phyloP scores from a whole-genome alignment of 1,140 invertebrate species.

The Drosophila bocqueti region DNA sequence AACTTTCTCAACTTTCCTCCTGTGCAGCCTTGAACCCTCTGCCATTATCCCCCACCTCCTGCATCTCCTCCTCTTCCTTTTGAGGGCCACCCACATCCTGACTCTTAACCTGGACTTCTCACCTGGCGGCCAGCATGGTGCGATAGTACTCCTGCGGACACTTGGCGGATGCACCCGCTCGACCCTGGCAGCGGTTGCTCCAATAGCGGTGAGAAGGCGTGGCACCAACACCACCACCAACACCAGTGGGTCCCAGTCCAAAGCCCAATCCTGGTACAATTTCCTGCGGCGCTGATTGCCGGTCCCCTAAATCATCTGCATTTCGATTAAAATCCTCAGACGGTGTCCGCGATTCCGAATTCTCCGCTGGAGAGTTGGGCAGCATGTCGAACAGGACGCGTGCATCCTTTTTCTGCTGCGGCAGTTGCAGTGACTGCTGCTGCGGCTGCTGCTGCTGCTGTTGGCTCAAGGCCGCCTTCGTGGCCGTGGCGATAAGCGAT shows the following conservation, averaged over 20 bases:
- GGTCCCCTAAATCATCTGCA: constrained; percentile 70
- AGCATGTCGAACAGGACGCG: constrained; percentile 75
- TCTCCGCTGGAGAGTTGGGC: constrained; percentile 48
- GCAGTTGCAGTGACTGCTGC: constrained; percentile 26
- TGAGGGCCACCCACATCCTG: constrained; percentile 59
- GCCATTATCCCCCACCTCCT: background rate
- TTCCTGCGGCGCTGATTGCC: constrained; percentile 77
- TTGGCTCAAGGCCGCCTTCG: constrained; percentile 76
- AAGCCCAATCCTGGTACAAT: constrained; percentile 48
- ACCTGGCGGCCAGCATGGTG: constrained; percentile 73
- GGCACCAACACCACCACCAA: constrained; percentile 19
- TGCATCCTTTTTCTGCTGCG: constrained; percentile 76
- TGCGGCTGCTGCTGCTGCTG: constrained; percentile 28
- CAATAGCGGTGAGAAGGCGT: constrained; percentile 67
- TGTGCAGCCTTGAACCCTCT: constrained; percentile 36
- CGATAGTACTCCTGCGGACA: constrained; percentile 77
- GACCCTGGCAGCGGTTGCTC: constrained; percentile 62
- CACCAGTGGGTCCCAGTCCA: constrained; percentile 7
- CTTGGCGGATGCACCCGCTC: constrained; percentile 30
- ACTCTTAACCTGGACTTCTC: constrained; percentile 23
- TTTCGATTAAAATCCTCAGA: constrained; percentile 80
- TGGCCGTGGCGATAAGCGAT: constrained; percentile 82
- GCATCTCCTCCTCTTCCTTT: background rate
- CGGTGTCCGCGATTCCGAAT: constrained; percentile 25
- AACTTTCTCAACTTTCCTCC: constrained; percentile 57